Evolutionary conservation across 2,888 invertebrate genomes (phyloP).

Genomic region (Crossocerus cetratus): DNA sequence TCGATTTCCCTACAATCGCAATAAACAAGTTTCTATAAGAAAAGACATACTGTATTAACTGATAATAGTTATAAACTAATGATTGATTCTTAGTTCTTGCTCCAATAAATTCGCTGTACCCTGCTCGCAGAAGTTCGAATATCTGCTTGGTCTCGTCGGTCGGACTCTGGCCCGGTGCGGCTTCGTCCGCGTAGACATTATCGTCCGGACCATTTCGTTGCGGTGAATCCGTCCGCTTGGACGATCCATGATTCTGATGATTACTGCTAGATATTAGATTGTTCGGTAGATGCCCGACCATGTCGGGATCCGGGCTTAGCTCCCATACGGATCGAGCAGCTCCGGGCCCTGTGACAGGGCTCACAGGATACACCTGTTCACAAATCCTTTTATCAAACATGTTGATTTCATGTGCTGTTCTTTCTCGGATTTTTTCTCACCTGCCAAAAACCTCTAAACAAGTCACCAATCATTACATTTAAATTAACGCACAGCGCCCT

Average conservation of each 20-base stretch:
- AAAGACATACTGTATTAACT: not conserved
- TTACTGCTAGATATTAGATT: conserved; percentile 69
- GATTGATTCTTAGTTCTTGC: too few relatives aligned
- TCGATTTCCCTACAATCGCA: conserved; percentile 84
- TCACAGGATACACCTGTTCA: conserved; percentile 73
- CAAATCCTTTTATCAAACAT: not conserved
- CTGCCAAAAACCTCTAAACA: too few relatives aligned
- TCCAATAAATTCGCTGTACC: conserved; percentile 79
- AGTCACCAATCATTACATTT: too few relatives aligned
- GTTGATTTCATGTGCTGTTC: too few relatives aligned
- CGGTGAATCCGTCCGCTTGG: conserved; percentile 50
- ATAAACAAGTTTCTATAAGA: not conserved
- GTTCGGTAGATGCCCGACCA: conserved; percentile 74
- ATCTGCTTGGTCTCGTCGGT: conserved; percentile 82
- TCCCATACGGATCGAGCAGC: conserved; percentile 94
- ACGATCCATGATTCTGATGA: conserved; percentile 62
- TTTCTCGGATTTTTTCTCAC: too few relatives aligned
- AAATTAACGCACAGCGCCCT: too few relatives aligned
- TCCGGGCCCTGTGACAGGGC: conserved; percentile 85
- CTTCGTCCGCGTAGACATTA: conserved; percentile 71
- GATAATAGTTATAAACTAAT: not conserved
- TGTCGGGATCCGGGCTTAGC: conserved; percentile 79
- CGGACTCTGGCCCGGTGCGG: conserved; percentile 68
- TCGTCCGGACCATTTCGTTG: conserved; percentile 69
- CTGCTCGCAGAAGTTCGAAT: conserved; percentile 91